Base-by-base conservation (phyloP, 2,113 vertebrate genomes). In the Cochlearius cochlearius region DNA sequence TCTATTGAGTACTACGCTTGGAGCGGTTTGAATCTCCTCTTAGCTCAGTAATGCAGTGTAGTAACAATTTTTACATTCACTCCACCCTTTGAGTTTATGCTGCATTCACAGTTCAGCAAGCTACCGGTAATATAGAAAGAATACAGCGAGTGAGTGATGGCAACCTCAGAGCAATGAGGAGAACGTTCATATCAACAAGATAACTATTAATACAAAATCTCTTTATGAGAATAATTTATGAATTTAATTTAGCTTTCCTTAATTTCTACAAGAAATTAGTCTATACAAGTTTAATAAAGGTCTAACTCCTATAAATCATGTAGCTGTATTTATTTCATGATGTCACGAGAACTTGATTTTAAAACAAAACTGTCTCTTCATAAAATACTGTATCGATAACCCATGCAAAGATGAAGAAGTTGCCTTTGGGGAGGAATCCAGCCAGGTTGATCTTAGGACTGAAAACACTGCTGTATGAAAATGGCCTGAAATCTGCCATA, bases 171-270 rank as follows among this genome's bases (percentile, higher is more conserved):
- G 52, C 72, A 47, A 36, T 16, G 38, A 92, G 45, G 27, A 66
- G 63, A 74, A 26, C 1, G 2, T 76, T 93, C 47, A 21, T 43
- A 77, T 69, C 38, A 83, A 71, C 76, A 91, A 84, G 92, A 81
- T 59, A 84, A 59, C 75, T 88, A 67, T 92, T 91, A 59, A 84
- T 88, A 59, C 29, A 39, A 59, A 78, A 91, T 74, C 2, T 1
- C 36, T 30, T 1, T 1, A 32, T 60, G 26, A 81, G 82, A 96
- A 93, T 93, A 93, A 93, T 93, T 82, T 49, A 96, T 94, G 43
- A 92, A 86, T 93, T 96, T 92, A 84, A 86, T 94, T 84, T 81
- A 67, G 32, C 68, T 67, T 93, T 56, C 68, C 86, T 84, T 80
- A 86, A 78, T 90, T 84, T 94, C 92, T 90, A 88, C 34, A 86